Conservation (phyloP, 2,113 vertebrate species). For the Rhizomys pruinosus region DNA sequence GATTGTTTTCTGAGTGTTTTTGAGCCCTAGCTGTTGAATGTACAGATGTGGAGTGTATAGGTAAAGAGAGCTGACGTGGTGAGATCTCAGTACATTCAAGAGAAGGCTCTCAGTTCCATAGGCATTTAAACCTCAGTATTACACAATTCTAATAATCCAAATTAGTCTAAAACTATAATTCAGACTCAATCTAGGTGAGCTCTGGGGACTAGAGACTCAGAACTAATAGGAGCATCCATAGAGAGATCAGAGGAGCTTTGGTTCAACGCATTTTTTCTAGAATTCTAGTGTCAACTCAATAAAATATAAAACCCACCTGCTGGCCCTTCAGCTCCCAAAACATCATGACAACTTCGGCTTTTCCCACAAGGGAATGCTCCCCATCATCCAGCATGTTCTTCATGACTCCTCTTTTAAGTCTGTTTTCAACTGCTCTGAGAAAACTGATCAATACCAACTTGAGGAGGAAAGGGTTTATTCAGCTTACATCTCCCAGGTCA, state of each 20-base stretch:
- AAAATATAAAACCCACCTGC: neutral
- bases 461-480: too few relatives aligned
- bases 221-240: neutral
- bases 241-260: neutral
- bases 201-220: neutral
- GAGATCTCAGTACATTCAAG: constrained; percentile 4
- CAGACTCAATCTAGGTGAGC: neutral
- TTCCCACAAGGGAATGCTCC: neutral
- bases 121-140: neutral
- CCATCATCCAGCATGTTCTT: neutral
- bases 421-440: too few relatives aligned
- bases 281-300: neutral
- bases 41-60: neutral
- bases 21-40: neutral
- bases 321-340: neutral
- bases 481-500: too few relatives aligned
- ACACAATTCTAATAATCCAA: neutral
- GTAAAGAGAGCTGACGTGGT: too few relatives aligned
- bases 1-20: neutral
- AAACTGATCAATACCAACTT: too few relatives aligned
- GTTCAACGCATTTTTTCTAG: neutral
- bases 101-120: neutral
- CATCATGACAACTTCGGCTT: neutral
- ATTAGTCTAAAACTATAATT: neutral
- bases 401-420: neutral